These are phyloP conservation scores for Tigriopus californicus DNA, from an alignment of 2,888 invertebrate genomes.

Conservation along the genomic window DNA sequence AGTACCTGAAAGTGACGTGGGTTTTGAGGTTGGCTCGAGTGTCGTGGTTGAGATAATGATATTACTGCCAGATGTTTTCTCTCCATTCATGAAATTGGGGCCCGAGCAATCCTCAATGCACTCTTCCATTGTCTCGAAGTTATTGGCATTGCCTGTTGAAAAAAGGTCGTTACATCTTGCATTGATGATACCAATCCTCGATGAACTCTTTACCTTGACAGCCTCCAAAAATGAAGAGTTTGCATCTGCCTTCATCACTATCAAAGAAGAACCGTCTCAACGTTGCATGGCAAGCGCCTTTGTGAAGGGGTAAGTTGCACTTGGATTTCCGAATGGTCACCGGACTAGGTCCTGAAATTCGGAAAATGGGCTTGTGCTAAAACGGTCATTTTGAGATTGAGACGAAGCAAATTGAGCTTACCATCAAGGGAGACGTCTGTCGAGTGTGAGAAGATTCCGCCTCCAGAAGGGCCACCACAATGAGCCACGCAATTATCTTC, in stretches of 20 bases:
- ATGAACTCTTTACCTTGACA: slow-evolving; percentile 7
- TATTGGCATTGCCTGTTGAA: slow-evolving; percentile 8
- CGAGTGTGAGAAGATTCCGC: background rate
- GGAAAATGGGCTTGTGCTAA: background rate
- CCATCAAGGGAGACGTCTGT: slow-evolving; percentile 2
- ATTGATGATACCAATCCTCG: background rate
- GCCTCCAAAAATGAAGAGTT: slow-evolving; percentile 13
- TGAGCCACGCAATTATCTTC: slow-evolving; percentile 8
- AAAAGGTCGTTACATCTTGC: background rate
- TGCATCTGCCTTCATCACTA: slow-evolving; percentile 2
- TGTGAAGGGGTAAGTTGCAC: background rate
- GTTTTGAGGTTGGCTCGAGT: too few relatives aligned
- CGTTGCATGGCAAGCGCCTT: slow-evolving; percentile 8
- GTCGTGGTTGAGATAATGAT: too few relatives aligned
- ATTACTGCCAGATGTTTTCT: too few relatives aligned
- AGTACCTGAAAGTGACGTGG: too few relatives aligned
- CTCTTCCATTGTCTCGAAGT: slow-evolving; percentile 16
- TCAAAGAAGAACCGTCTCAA: slow-evolving; percentile 14
- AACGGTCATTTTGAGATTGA: background rate
- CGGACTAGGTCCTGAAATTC: too few relatives aligned
- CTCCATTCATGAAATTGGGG: background rate
- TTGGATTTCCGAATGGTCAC: background rate
- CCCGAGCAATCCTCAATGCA: slow-evolving; percentile 9
- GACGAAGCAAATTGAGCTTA: background rate
- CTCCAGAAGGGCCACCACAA: slow-evolving; percentile 12